Evolutionary conservation across 2,113 vertebrate species (phyloP), one percentile per base, ranked within the genome.

Genomic region (Zosterops lateralis): DNA sequence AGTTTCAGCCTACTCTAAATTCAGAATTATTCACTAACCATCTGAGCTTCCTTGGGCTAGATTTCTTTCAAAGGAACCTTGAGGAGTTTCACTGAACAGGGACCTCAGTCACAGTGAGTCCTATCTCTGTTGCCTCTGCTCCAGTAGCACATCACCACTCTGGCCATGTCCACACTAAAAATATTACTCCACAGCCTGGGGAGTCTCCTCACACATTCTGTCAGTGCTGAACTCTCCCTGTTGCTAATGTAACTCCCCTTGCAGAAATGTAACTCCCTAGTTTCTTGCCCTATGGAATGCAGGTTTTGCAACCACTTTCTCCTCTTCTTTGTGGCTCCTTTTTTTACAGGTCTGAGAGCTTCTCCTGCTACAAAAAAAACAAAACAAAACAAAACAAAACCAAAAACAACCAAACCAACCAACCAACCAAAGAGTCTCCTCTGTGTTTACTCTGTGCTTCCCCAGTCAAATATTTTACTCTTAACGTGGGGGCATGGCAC

Each of bases 401-500:
- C 12, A 65, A 31, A 38, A 17, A 24, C 7, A 16, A 9, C 26
- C 14, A 58, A 36, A 58, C 7, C n/a, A 56, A 54, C 18, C 29
- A 54, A 54, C 17, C 17, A 29, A 56, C 12, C 17, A 54, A 50
- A 13, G 3, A 17, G 11, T 42, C 89, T 87, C 34, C 17, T 75
- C 38, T 32, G 1, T 36, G 29, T 79, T 94, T 87, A 82, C 17
- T 75, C 48, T 51, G 5, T 4, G 4, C 17, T 76, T 91, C 47
- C 26, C 32, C 54, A 89, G 58, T 29, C 54, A 92, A 73, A 66
- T 87, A 92, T 89, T 70, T 89, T 6, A 65, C 56, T 79, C 25
- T 47, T 83, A 56, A 73, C 14, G 16, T 19, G 32, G 61, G 12
- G 51, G 22, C 12, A 26, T 5, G 34, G 71, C 66, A 78, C 22